Evolutionary conservation across 2,113 vertebrate genomes (phyloP).

Genomic region (Psammodynastes pulverulentus): DNA sequence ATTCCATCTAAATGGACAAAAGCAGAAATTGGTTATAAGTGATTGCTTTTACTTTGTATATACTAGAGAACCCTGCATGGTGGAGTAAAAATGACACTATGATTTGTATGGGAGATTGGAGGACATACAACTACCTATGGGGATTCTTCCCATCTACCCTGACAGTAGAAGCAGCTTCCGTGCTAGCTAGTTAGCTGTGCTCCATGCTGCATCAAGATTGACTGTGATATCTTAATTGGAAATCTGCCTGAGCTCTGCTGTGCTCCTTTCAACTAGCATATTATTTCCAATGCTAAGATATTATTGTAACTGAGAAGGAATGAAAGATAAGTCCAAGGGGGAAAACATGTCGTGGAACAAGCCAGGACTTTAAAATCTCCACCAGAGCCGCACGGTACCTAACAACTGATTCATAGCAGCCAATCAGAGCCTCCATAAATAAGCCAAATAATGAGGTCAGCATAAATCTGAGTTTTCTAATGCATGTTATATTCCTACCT

Average conservation of each 20-base stretch:
- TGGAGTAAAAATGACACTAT: not conserved
- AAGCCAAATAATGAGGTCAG: not conserved
- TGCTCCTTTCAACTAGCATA: not conserved
- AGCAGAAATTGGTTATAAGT: not conserved
- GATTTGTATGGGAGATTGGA: not conserved
- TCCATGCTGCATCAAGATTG: not conserved
- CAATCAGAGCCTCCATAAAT: not conserved
- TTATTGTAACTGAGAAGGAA: not conserved
- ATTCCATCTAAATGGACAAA: conserved; percentile 59
- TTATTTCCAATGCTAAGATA: not conserved
- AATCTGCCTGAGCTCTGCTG: not conserved
- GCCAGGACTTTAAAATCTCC: not conserved
- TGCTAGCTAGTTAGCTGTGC: not conserved
- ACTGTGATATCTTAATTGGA: not conserved
- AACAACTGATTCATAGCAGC: not conserved
- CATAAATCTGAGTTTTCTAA: not conserved
- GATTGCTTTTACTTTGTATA: not conserved
- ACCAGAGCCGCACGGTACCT: not conserved
- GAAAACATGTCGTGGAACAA: not conserved
- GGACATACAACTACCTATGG: not conserved
- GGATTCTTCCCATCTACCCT: not conserved
- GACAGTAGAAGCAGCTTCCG: not conserved
- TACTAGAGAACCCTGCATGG: not conserved
- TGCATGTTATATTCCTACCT: not conserved
- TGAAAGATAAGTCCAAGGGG: not conserved